Base-by-base conservation (phyloP, 2,113 vertebrate species). In the Symphodus melops region DNA sequence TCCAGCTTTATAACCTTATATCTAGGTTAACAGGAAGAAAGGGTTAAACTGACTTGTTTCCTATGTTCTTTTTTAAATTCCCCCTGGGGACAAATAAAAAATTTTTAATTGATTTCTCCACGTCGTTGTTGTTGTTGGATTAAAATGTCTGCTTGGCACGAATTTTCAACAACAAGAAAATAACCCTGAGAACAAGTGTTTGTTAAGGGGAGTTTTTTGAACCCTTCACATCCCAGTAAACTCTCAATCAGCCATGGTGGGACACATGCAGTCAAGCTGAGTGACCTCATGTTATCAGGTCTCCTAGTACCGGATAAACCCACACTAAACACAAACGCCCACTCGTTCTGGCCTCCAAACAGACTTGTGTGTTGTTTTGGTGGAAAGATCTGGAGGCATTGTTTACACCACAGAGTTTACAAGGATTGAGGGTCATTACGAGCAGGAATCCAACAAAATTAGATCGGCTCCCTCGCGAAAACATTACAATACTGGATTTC, bases 391-490 rank as follows among this genome's bases (percentile, higher is more conserved):
- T 75, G 77, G 79, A 76, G 83, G 80, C 78, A 76, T 82, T 91
- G 89, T 91, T 92, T 91, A 93, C 87, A 79, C 79, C 84, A 63
- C 81, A 84, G 61, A 68, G 88, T 89, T 90, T 91, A 90, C 84
- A 88, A 55, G 77, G 77, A 83, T 83, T 70, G 56, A 66, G 84
- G 84, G 85, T 80, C 87, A 90, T 89, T 89, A 88, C 72, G 85
- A 86, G 85, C 79, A 77, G 83, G 73, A 89, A 85, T 91, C 60
- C 67, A 42, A 79, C 74, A 46, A 77, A 88, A 89, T 89, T 82
- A 85, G 86, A 74, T 67, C 46, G 42, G 70, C 75, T 86, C 80
- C 66, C 75, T 82, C 79, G 52, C 75, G 88, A 89, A 92, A 89
- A 79, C 86, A 82, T 46, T 19, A 58, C 75, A 73, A 75, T 46